Base-by-base conservation (phyloP, 2,113 vertebrate genomes). In the Heterochromis multidens region DNA sequence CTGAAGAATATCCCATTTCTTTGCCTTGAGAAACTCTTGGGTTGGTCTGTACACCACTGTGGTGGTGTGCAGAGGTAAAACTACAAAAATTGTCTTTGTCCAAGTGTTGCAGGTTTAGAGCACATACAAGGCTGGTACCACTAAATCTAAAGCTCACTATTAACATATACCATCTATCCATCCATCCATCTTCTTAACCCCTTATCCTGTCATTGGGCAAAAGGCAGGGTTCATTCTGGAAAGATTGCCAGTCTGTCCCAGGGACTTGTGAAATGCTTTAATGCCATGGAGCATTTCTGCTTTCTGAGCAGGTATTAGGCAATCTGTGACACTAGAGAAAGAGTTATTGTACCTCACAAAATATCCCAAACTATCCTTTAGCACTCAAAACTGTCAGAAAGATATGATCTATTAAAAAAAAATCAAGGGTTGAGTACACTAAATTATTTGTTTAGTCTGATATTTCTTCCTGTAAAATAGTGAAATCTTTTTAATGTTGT, bases 21-120 rank as follows among this genome's bases (percentile, higher is more conserved):
- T 43, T 67, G 40, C 25, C 6, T 43, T 43, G 37, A 67, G 40
- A 9, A 1, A 43, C 1, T 23, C 33, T 21, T 0, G 61, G 0
- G 37, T 65, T 40, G 62, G 12, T 23, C 33, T 2, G 0, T 40
- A 35, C 14, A 4, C 62, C 40, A 10, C 63, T 43, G 63, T 67
- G 13, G n/a, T 67, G 63, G 35, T 67, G 63, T 17, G 40, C 35
- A 43, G n/a, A n/a, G n/a, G n/a, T n/a, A n/a, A n/a, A n/a, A n/a
- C n/a, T n/a, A n/a, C n/a, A n/a, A n/a, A n/a, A n/a, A n/a, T n/a
- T n/a, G n/a, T n/a, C n/a, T n/a, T n/a, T n/a, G n/a, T n/a, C n/a
- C n/a, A n/a, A n/a, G n/a, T n/a, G n/a, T n/a, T n/a, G n/a, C n/a
- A n/a, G n/a, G n/a, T n/a, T n/a, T n/a, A n/a, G n/a, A n/a, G n/a